A percentile compares a stretch with the other conserved stretches of the same genome.
These are phyloP conservation scores for Eunapius fragilis DNA, from an alignment of 37 sponge, comb jelly and placozoan genomes.

Conservation along the genomic window DNA sequence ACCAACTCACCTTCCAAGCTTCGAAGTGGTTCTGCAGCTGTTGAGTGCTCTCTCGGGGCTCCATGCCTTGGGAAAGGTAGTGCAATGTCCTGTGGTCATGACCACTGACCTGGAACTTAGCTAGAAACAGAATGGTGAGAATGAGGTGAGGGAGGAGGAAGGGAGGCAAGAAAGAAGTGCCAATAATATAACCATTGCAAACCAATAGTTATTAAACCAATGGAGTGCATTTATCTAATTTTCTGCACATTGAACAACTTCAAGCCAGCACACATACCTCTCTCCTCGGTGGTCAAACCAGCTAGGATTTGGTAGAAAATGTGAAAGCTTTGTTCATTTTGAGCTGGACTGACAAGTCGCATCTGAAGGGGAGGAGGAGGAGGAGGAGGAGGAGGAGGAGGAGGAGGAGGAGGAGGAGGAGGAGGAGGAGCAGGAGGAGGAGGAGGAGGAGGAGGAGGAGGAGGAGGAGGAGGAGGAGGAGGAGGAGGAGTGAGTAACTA, in stretches of 20 bases:
- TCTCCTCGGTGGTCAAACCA: constrained; percentile 81
- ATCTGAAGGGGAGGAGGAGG: constrained; percentile 22
- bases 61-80: constrained; percentile 81
- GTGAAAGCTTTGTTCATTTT: constrained; percentile 75
- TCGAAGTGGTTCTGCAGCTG: constrained; percentile 70
- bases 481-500: neutral
- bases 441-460: neutral
- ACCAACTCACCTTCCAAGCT: constrained; percentile 71
- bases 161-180: neutral
- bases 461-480: neutral
- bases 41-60: constrained; percentile 46
- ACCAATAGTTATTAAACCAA: too few relatives aligned
- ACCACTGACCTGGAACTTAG: constrained; percentile 57
- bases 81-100: constrained; percentile 56
- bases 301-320: constrained; percentile 90
- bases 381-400: neutral
- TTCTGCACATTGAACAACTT: too few relatives aligned
- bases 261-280: constrained; percentile 71
- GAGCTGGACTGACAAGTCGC: constrained; percentile 54
- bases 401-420: neutral
- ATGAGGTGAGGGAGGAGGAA: neutral
- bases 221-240: too few relatives aligned
- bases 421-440: neutral
- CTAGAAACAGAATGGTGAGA: constrained; percentile 22
- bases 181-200: too few relatives aligned